Evolutionary conservation across 2,888 invertebrate genomes (phyloP).

Genomic region (Dichetophora obliterata): DNA sequence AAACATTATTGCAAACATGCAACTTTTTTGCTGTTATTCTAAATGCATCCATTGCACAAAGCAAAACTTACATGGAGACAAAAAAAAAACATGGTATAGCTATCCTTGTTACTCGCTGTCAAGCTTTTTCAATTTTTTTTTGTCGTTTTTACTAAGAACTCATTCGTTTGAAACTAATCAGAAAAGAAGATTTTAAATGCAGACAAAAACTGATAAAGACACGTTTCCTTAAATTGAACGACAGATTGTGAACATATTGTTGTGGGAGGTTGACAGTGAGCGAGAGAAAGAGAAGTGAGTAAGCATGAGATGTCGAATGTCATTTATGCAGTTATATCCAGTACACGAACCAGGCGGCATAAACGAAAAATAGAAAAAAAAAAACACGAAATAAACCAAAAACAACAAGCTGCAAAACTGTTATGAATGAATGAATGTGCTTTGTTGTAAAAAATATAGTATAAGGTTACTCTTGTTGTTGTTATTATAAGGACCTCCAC

Average conservation of each 20-base stretch:
- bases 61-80: not conserved
- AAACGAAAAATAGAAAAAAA: not conserved
- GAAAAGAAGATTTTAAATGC: conserved; percentile 7
- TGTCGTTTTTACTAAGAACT: conserved; percentile 8
- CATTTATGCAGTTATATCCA: not conserved
- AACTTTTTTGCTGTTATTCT: not conserved
- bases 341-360: not conserved
- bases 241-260: not conserved
- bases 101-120: not conserved
- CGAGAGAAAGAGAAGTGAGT: not conserved
- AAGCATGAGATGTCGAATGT: not conserved
- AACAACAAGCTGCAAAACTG: not conserved
- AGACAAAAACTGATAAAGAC: conserved; percentile 15
- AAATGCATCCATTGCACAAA: not conserved
- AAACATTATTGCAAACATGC: not conserved
- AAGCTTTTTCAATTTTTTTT: not conserved
- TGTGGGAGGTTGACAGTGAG: not conserved
- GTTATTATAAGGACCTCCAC: not conserved
- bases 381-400: not conserved
- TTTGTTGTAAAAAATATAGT: too few species aligned
- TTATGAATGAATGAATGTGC: not conserved
- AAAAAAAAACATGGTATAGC: not conserved
- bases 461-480: not conserved
- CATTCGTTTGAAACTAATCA: conserved; percentile 29
- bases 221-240: conserved; percentile 17